phyloP scores from a whole-genome alignment of 2,797 vertebrate genomes.

The Neomorphus geoffroyi region DNA sequence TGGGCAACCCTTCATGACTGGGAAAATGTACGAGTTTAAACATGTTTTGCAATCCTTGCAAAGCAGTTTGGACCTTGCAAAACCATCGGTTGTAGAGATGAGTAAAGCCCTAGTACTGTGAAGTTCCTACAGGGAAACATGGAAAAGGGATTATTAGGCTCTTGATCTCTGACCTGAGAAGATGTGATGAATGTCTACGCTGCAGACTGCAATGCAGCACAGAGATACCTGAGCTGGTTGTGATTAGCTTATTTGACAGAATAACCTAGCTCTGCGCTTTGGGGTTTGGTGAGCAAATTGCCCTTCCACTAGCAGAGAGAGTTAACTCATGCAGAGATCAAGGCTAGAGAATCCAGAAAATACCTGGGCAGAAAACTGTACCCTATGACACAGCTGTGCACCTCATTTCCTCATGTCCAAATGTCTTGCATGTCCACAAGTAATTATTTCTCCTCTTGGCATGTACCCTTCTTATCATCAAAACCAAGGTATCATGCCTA shows the following conservation, averaged over 20 bases:
- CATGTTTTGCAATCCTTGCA: neutral
- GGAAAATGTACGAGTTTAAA: neutral
- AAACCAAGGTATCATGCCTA: rapidly evolving
- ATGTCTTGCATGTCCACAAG: neutral
- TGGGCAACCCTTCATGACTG: neutral
- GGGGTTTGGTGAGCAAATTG: neutral
- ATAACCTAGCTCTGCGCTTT: neutral
- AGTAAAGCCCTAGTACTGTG: neutral
- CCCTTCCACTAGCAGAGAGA: neutral
- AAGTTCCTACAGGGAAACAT: neutral
- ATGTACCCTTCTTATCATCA: neutral
- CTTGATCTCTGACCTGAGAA: neutral
- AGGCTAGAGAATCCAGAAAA: neutral
- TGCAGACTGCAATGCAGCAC: neutral
- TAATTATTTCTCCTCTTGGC: neutral
- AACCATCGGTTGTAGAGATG: neutral
- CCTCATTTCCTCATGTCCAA: neutral
- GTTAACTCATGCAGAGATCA: neutral
- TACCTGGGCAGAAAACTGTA: neutral
- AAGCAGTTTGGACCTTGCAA: neutral
- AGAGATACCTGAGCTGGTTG: neutral
- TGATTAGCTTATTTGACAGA: neutral
- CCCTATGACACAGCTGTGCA: neutral
- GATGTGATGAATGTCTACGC: neutral
- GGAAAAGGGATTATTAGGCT: neutral